These are phyloP conservation scores for Chlorops oryzae DNA, from an alignment of 1,140 invertebrate genomes.

Conservation along the genomic window DNA sequence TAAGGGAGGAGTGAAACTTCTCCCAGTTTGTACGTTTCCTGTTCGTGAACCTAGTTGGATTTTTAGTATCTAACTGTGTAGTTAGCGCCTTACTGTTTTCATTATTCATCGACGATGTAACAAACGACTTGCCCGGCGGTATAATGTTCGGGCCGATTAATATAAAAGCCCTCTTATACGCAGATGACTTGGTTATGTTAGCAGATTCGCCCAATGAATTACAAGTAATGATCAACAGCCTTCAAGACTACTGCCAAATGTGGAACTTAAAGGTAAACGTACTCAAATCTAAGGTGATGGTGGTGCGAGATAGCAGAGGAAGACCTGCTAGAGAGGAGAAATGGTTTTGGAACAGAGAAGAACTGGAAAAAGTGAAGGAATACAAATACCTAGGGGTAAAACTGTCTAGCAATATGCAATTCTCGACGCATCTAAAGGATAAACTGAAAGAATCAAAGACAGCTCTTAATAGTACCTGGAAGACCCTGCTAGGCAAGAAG, in stretches of 20 bases:
- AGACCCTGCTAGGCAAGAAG: not conserved
- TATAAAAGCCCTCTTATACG: no score
- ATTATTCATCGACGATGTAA: no score
- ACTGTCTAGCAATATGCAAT: not conserved
- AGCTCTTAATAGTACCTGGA: not conserved
- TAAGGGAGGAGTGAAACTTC: no score
- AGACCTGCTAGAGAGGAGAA: not conserved
- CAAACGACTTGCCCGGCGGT: no score
- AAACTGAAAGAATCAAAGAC: not conserved
- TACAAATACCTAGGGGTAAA: not conserved
- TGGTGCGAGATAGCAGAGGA: not conserved
- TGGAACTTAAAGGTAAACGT: not conserved
- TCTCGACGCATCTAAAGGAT: not conserved
- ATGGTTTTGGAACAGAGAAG: not conserved
- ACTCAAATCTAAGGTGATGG: not conserved
- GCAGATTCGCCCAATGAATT: not conserved
- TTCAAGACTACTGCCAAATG: not conserved
- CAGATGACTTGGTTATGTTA: no score
- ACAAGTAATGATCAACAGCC: not conserved
- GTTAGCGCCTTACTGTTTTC: no score
- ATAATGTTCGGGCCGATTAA: no score
- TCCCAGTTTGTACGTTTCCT: no score
- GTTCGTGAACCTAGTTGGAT: no score
- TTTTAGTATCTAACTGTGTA: no score
- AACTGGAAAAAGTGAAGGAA: no score